Evolutionary conservation across 1,140 invertebrate genomes (phyloP), one percentile per base, ranked within the genome.

Genomic region (roundworm (Caenorhabditis elegans)): DNA sequence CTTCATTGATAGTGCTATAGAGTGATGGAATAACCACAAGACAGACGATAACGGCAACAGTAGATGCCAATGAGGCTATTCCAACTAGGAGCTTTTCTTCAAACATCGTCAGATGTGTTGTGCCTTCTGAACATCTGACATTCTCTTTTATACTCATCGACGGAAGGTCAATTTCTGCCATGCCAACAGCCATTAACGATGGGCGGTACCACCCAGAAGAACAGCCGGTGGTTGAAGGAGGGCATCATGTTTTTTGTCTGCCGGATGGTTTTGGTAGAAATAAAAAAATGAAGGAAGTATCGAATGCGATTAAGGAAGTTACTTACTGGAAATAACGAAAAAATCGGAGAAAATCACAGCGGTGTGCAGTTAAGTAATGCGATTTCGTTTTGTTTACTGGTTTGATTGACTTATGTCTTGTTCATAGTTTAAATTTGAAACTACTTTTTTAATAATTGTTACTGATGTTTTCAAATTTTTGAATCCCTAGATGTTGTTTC

Each of bases 1-100:
- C 75, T 22, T 84, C 80, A 43, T 77, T 82, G 48, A 84, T 84
- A 39, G 55, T 76, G 5, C 60, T 53, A 70, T 83, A 84, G 24
- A 84, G 78, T 4, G 81, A 76, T 26, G 83, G 83, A 47, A 84
- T 82, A 10, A 84, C 83, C 15, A 84, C 48, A 19, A 84, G 3
- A 34, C 65, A 76, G 26, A 70, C 19, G 22, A 82, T 49, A 11
- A 82, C 55, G 19, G 81, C 81, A 19, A 82, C n/a, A 28, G 76
- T 70, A 8, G 81, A 82, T 31, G 39, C 39, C 10, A 49, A 13
- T 31, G 81, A 47, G n/a, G 81, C 81, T 4, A 82, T 65, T 31
- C 81, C 81, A 26, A 82, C 81, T 26, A 82, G 26, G 39, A 82
- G 43, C 51, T 82, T 82, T n/a, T 82, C 81, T 36, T 82, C 81